Evolutionary conservation across 2,113 vertebrate genomes (phyloP), one percentile per base, ranked within the genome.

Genomic region (Fregata magnificens): DNA sequence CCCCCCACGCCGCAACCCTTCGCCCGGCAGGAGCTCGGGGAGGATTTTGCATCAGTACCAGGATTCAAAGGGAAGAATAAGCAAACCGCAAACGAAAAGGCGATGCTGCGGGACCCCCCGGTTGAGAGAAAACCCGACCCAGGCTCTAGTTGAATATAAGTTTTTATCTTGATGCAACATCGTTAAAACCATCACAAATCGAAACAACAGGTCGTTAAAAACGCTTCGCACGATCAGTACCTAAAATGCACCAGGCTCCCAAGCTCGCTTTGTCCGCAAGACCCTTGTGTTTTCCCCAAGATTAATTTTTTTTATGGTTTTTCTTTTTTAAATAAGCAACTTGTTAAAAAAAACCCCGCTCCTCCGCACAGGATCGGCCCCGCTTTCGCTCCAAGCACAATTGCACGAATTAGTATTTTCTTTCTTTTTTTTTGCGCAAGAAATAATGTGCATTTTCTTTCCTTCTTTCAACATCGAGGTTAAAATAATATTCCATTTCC

Each of bases 171-270:
- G 97, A 97, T 95, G 97, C 95, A 97, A 96, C 95, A 96, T 94
- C 84, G 77, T 95, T 96, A 96, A 97, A 97, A 97, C 91, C 95
- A 85, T 96, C 93, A 93, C 96, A 97, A 97, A 96, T 95, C 70
- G 91, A 96, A 97, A 98, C 95, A 97, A 97, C 95, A 96, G 95
- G 95, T 97, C 95, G 85, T 96, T 97, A 94, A 97, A 97, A 97
- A 97, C 88, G 91, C 97, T 91, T 93, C 74, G 94, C 93, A 85
- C 96, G 67, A 92, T 91, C 94, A 93, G 94, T 74, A 66, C 94
- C 96, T 94, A 96, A 97, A 97, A 97, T 96, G 96, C 96, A 98
- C 97, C 96, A 95, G 93, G 88, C 52, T 93, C 92, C 91, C 94
- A 28, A 93, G 72, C 91, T 90, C 93, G 36, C 67, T 73, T 62